phyloP scores from a whole-genome alignment of 92 coral and sea anemone genomes.

The Galaxea fascicularis region DNA sequence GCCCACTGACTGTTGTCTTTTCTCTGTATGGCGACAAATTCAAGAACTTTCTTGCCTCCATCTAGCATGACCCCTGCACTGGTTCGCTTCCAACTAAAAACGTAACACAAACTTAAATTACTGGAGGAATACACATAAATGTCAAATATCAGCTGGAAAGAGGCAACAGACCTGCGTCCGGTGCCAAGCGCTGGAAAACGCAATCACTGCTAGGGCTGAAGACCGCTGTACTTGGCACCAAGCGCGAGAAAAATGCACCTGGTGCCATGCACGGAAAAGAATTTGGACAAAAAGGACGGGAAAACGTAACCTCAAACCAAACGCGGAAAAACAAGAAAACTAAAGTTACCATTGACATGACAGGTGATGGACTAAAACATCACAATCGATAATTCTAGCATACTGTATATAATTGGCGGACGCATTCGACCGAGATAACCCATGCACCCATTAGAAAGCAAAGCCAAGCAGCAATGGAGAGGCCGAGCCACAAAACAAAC shows the following conservation, averaged over 20 bases:
- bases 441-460: too few relatives aligned
- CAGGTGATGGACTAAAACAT: neutral
- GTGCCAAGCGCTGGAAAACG: neutral
- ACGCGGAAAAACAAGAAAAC: neutral
- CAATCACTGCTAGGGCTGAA: neutral
- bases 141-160: neutral
- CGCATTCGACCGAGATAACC: too few relatives aligned
- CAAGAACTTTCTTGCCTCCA: constrained; percentile 93
- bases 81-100: constrained; percentile 90
- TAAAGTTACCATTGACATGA: neutral
- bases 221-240: neutral
- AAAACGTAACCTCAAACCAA: neutral
- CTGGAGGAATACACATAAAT: neutral
- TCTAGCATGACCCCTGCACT: constrained; percentile 92
- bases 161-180: neutral
- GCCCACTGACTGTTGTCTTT: constrained; percentile 98
- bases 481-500: neutral
- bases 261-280: neutral
- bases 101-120: neutral
- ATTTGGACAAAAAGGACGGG: neutral
- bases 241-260: neutral
- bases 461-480: too few relatives aligned
- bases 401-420: too few relatives aligned
- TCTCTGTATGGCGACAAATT: constrained; percentile 93
- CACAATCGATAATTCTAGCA: neutral